Percentiles rank a stretch among this genome's conserved stretches.
Evolutionary conservation across 30 jellyfish, hydroid and myxozoan species (phyloP).

Genomic region (Aurelia aurita): DNA sequence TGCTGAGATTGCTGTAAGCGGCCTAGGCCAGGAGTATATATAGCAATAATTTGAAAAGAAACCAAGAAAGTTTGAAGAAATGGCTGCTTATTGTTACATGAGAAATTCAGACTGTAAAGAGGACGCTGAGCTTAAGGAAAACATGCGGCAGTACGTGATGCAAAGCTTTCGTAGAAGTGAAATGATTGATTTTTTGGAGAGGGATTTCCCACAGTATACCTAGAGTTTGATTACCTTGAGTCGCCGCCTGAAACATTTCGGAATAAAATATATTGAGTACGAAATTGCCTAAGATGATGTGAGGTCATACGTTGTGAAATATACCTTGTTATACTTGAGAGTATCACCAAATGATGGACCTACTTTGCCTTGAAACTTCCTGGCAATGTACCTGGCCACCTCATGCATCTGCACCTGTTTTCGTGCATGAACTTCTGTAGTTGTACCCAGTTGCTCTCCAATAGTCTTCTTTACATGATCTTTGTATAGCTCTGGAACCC

Average conservation of each 20-base stretch:
- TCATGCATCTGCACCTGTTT: slow-evolving; percentile 63
- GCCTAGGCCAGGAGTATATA: too few species aligned
- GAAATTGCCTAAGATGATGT: slow-evolving; percentile 14
- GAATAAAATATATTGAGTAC: slow-evolving; percentile 6
- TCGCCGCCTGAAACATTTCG: slow-evolving; percentile 13
- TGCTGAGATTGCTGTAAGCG: too few species aligned
- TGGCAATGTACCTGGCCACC: slow-evolving; percentile 51
- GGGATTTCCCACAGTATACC: slow-evolving; percentile 30
- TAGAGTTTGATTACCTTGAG: slow-evolving; percentile 14
- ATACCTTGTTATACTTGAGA: slow-evolving; percentile 17
- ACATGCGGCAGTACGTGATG: background rate
- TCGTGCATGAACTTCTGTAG: slow-evolving; percentile 29
- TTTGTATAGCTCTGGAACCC: too few species aligned
- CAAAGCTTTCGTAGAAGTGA: background rate
- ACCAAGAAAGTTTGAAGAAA: too few species aligned
- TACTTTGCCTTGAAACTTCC: background rate
- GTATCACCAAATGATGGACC: slow-evolving; percentile 8
- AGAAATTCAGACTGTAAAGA: slow-evolving; percentile 28
- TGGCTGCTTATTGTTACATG: too few species aligned
- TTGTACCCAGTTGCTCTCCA: background rate
- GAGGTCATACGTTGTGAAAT: background rate
- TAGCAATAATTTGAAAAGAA: too few species aligned
- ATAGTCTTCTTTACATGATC: too few species aligned
- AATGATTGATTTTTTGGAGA: background rate
- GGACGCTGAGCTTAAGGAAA: slow-evolving; percentile 7